These are phyloP conservation scores for Chrysina gloriosa DNA, from an alignment of 2,888 invertebrate genomes.

Conservation along the genomic window DNA sequence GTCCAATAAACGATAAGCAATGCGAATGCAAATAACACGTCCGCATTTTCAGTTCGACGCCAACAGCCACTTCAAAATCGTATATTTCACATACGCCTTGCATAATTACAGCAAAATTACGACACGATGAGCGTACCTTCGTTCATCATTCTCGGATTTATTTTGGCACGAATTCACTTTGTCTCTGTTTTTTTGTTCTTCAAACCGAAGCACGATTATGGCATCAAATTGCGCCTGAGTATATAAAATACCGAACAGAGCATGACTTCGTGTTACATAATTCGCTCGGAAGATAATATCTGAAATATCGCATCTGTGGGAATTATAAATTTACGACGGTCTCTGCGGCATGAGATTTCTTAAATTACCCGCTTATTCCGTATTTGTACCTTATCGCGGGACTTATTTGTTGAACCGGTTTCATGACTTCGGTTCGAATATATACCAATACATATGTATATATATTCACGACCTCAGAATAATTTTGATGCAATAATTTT, in stretches of 20 bases:
- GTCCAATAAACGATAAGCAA: background rate
- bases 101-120: background rate
- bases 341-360: background rate
- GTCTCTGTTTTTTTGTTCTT: background rate
- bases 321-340: background rate
- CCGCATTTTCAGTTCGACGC: background rate
- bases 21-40: background rate
- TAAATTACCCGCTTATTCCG: conserved; percentile 5
- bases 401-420: background rate
- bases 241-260: background rate
- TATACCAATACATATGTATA: background rate
- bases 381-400: background rate
- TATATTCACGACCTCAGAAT: background rate
- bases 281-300: conserved; percentile 11
- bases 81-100: background rate
- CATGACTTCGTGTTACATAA: conserved; percentile 16
- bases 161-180: background rate
- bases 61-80: background rate
- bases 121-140: background rate
- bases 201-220: background rate
- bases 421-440: background rate
- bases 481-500: conserved; percentile 7
- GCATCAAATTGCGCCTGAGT: background rate
- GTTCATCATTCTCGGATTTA: background rate
- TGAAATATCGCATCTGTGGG: background rate